Percentiles rank a stretch among this genome's conserved stretches.
Conservation (phyloP, 2,797 vertebrate species). For the Sternarchorhynchus goeldii region DNA sequence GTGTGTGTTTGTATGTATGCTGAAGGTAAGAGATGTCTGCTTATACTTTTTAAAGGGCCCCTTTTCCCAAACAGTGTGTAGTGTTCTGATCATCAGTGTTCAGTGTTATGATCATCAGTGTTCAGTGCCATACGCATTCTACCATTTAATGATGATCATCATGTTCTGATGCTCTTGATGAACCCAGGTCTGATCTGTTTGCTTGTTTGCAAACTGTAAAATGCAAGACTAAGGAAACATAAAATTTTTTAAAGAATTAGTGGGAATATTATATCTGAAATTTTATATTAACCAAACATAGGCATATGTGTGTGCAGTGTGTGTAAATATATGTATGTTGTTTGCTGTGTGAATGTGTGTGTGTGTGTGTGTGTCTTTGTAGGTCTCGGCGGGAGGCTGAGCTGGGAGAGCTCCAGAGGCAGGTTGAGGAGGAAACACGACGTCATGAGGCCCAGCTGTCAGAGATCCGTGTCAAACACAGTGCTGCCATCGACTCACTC, state of each 20-base stretch:
- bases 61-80: no score
- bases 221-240: no score
- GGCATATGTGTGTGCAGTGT: conserved; percentile 42
- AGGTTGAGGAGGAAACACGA: conserved; percentile 79
- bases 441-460: conserved; percentile 79
- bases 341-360: conserved; percentile 18
- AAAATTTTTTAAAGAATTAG: no score
- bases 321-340: conserved; percentile 18
- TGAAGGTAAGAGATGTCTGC: neutral
- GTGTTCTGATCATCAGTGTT: no score
- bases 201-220: no score
- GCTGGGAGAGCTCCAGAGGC: conserved; percentile 76
- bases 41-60: neutral
- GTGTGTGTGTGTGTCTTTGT: conserved; percentile 21
- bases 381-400: conserved; percentile 81
- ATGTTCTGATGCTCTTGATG: no score
- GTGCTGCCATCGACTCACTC: conserved; percentile 73
- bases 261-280: no score
- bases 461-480: conserved; percentile 79
- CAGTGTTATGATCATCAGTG: no score
- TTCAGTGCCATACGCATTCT: no score
- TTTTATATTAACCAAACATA: no score
- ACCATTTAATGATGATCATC: no score
- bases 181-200: no score
- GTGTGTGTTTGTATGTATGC: neutral